Evolutionary conservation across 2,888 invertebrate genomes (phyloP).

Genomic region (Erebia epiphron): DNA sequence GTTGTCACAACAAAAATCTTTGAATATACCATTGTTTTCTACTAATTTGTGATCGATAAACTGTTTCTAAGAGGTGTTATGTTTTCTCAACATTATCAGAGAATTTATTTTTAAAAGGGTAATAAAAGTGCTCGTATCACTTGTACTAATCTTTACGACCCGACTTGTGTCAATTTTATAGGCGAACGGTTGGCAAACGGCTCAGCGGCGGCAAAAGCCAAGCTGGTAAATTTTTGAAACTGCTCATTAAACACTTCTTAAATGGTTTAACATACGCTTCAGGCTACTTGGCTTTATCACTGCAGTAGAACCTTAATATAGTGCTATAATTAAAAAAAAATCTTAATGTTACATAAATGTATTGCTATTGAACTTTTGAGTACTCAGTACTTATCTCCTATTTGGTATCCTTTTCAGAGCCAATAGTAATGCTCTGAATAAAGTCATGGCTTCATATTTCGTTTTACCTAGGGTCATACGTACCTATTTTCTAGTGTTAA

Average conservation of each 20-base stretch:
- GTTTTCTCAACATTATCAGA: neutral
- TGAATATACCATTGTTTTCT: neutral
- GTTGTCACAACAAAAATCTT: too few relatives aligned
- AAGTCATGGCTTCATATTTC: too few relatives aligned
- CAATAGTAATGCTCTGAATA: too few relatives aligned
- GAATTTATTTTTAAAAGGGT: constrained; percentile 21
- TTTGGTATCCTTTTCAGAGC: too few relatives aligned
- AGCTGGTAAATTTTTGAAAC: constrained; percentile 59
- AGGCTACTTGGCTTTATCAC: constrained; percentile 4
- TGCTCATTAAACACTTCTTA: constrained; percentile 48
- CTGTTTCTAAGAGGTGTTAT: constrained; percentile 4
- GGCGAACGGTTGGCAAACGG: constrained; percentile 64
- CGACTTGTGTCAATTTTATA: constrained; percentile 66
- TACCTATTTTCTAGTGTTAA: too few relatives aligned
- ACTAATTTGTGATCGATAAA: neutral
- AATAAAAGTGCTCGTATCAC: constrained; percentile 42
- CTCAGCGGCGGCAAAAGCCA: constrained; percentile 50
- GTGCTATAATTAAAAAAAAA: too few relatives aligned
- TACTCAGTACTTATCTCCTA: too few relatives aligned
- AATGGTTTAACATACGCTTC: constrained; percentile 25
- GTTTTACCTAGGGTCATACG: too few relatives aligned
- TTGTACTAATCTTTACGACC: constrained; percentile 60
- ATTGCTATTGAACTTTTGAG: neutral
- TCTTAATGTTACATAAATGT: too few relatives aligned
- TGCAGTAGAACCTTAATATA: too few relatives aligned